Percentiles rank a stretch among this genome's conserved stretches.
These are phyloP conservation scores for Parnassius smintheus DNA, from an alignment of 2,888 invertebrate genomes.

Conservation along the genomic window DNA sequence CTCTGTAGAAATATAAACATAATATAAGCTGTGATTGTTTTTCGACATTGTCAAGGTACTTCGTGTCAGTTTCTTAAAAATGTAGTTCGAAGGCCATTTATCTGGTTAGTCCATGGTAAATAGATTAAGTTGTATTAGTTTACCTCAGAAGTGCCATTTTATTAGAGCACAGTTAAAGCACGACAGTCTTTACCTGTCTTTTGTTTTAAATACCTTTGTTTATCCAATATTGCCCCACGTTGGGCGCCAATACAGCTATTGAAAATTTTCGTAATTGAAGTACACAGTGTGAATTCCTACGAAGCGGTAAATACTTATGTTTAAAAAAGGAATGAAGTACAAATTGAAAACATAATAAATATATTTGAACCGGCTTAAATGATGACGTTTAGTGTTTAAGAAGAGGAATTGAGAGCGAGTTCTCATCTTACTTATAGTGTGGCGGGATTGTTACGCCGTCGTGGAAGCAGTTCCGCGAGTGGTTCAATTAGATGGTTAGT, in stretches of 20 bases:
- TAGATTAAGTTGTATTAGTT: conserved; percentile 66
- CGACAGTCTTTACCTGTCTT: conserved; percentile 26
- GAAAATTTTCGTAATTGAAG: conserved; percentile 11
- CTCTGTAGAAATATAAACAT: conserved; percentile 41
- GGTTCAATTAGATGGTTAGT: neutral
- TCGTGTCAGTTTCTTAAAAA: conserved; percentile 37
- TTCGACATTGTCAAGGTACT: conserved; percentile 64
- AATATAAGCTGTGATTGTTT: conserved; percentile 59
- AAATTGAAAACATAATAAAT: conserved; percentile 64
- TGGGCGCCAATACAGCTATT: conserved; percentile 38
- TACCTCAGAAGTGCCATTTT: conserved; percentile 75
- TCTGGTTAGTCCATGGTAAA: conserved; percentile 35
- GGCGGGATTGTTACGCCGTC: conserved; percentile 10
- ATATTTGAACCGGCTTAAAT: conserved; percentile 69
- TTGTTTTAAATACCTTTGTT: conserved; percentile 23
- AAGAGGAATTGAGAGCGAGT: conserved; percentile 63
- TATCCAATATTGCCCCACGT: conserved; percentile 29
- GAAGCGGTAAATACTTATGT: conserved; percentile 29
- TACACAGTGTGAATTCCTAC: conserved; percentile 21
- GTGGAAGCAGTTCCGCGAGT: neutral
- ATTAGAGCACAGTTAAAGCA: conserved; percentile 30
- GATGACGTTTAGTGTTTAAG: conserved; percentile 62
- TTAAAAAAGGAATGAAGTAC: conserved; percentile 60
- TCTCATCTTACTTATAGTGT: conserved; percentile 30
- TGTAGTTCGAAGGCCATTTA: conserved; percentile 35